A percentile compares a stretch with the other conserved stretches of the same genome.
Evolutionary conservation across 2,797 vertebrate genomes (phyloP).

Genomic region (Ispidina lecontei): DNA sequence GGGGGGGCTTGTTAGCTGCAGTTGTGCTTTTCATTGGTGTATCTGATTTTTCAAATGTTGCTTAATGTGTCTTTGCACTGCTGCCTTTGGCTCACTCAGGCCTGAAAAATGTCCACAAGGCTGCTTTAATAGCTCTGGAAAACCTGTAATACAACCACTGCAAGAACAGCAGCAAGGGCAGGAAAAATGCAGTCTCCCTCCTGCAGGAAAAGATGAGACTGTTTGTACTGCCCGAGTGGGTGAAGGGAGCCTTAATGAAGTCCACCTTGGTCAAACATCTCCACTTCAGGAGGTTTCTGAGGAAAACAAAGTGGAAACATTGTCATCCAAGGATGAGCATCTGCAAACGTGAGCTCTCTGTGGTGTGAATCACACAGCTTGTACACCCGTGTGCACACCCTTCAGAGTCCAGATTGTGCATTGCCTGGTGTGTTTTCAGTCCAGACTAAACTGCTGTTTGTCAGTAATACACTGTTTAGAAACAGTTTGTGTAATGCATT

Average conservation of each 20-base stretch:
- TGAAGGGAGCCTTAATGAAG: constrained; percentile 33
- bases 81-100: constrained; percentile 52
- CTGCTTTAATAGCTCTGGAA: constrained; percentile 45
- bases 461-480: not conserved
- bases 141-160: not conserved
- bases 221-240: constrained; percentile 37
- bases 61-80: constrained; percentile 45
- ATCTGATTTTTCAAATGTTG: not conserved
- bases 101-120: constrained; percentile 42
- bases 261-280: constrained; percentile 60
- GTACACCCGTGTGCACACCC: not conserved
- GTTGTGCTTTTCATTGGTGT: not conserved
- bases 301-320: constrained; percentile 3
- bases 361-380: constrained; percentile 16
- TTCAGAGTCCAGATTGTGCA: not conserved
- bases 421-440: constrained; percentile 7
- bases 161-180: constrained; percentile 28
- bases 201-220: constrained; percentile 47
- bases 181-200: not conserved
- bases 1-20: not conserved
- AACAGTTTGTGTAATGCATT: not conserved
- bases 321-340: constrained; percentile 60
- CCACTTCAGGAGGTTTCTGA: constrained; percentile 47
- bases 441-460: not conserved
- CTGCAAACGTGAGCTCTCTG: constrained; percentile 56